Evolutionary conservation across 2,888 invertebrate species (phyloP), one percentile per base, ranked within the genome.

Genomic region (Autographa gamma): DNA sequence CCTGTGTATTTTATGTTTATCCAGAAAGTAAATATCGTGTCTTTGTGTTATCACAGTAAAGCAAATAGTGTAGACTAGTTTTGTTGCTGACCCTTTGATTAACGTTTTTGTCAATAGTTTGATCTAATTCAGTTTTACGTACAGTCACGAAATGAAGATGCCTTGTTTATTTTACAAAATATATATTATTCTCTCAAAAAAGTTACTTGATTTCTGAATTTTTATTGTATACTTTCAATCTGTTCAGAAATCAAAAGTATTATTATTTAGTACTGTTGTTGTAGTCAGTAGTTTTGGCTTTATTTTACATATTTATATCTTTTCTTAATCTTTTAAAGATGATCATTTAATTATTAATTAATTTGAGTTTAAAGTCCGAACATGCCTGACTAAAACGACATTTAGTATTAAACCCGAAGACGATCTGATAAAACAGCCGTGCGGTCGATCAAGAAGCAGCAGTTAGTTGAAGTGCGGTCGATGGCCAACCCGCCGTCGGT

Each of bases 371-470:
- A 31, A 69, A 64, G 62, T 63, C 65, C 60, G 72, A 63, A 60
- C 66, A 63, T 32, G 16, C 56, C 18, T 69, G 71, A 73, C 70
- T 63, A 68, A 63, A 72, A 72, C 64, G 66, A 77, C 73, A 80
- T 73, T 75, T 91, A 91, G 90, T 83, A 86, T 88, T 89, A 91
- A 91, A 90, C 81, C 71, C 73, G 75, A 85, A 89, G 89, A 72
- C 77, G 79, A 85, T 85, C 77, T 77, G 77, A 87, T 87, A 83
- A 85, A 85, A 91, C 94, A 97, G 98, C 99, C 90, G 99, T 99
- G 90, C 98, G 98, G 93, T 98, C 98, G 83, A 99, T 99, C 96
- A 98, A 98, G 97, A 99, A 99, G 94, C 98, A 98, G 93, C 98
- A 99, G 93, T 96, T 99, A 89, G 98, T 99, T 75, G 99, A 99